Evolutionary conservation across 2,113 vertebrate species (phyloP), one percentile per base, ranked within the genome.

Genomic region (Hassar affinis): DNA sequence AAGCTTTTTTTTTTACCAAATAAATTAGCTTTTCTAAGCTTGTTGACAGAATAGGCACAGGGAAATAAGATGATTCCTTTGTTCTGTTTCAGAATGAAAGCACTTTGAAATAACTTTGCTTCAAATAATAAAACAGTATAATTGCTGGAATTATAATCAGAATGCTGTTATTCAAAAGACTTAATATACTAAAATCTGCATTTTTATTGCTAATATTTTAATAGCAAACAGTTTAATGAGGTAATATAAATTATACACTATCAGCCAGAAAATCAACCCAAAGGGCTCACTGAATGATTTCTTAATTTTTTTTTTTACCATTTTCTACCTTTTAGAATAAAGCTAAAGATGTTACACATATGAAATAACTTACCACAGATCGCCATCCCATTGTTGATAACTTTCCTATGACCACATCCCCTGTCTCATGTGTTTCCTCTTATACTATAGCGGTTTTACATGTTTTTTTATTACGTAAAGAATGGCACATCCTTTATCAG

Each of bases 21-120:
- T 93, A 90, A 92, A 91, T 90, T 88, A 87, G 30, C 18, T 88
- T 90, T 93, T 92, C 35, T 35, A 17, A 6, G 62, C 62, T 69
- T 69, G 30, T 38, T 94, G 93, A 93, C 92, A 93, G 93, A 94
- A 94, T 91, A 90, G 89, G 89, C 91, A 91, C 92, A 92, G 91
- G 86, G 88, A 72, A 57, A 74, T 69, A 45, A 69, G 9, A 45
- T 5, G 66, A 45, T 10, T 69, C 35, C 20, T 69, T 69, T 69
- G 20, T 69, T 69, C 75, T 42, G 27, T 74, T 72, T 45, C 27
- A 72, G 33, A 81, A 81, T 30, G 15, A 57, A 81, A 72, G 66
- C 66, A 69, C 20, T 69, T 47, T 71, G 22, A 45, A 71, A 47
- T 12, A 45, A 71, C 10, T 82, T 74, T 33, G 59, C 17, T 72